Conservation (phyloP, 1,140 invertebrate species). For the Neodiprion fabricii region DNA sequence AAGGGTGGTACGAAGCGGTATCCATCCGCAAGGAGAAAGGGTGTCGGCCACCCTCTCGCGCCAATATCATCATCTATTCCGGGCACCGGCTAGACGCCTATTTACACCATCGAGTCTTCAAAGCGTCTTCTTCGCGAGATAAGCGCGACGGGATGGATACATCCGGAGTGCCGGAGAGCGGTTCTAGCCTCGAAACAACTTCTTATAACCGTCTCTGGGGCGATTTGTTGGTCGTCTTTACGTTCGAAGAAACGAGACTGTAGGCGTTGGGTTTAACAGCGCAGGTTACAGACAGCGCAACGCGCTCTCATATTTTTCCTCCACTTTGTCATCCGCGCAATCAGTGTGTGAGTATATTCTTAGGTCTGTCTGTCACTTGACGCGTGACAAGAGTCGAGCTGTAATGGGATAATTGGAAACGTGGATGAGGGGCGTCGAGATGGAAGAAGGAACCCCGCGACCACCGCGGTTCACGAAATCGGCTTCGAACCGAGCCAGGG, state of each 20-base stretch:
- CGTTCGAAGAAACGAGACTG: not conserved
- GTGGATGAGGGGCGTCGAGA: not conserved
- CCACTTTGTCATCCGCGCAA: too few relatives aligned
- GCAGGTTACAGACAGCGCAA: too few relatives aligned
- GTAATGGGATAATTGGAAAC: not conserved
- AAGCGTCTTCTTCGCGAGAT: conserved; percentile 47
- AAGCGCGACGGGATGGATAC: conserved; percentile 33
- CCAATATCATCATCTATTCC: conserved; percentile 50
- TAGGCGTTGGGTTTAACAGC: too few relatives aligned
- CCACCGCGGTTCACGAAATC: not conserved
- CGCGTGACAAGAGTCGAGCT: not conserved
- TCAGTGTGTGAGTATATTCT: too few relatives aligned
- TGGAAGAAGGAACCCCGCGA: not conserved
- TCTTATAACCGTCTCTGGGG: not conserved
- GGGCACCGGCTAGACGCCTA: conserved; percentile 35
- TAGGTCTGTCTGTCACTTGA: too few relatives aligned
- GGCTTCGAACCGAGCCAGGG: not conserved
- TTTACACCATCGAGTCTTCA: conserved; percentile 49
- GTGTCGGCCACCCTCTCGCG: not conserved
- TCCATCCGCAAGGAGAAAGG: conserved; percentile 17
- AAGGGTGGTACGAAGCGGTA: conserved; percentile 35
- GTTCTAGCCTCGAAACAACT: not conserved
- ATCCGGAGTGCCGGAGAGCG: not conserved
- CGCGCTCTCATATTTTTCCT: too few relatives aligned
- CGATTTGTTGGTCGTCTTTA: not conserved